Base-by-base conservation (phyloP, 2,888 invertebrate species). In the Scaptomyza reducta region DNA sequence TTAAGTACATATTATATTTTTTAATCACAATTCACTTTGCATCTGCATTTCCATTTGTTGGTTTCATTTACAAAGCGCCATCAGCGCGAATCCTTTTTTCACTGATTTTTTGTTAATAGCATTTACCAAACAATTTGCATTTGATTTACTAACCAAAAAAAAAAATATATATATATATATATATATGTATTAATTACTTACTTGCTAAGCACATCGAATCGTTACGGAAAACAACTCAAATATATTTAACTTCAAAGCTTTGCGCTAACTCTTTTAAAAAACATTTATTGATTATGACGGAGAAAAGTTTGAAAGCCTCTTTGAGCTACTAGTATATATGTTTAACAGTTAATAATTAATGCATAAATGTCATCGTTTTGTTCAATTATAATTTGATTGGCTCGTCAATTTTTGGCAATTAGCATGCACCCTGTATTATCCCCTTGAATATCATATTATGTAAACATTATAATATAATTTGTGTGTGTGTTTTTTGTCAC, bases 1-100 rank as follows among this genome's bases (percentile, higher is more conserved):
- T 62, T 57, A 62, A 63, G 60, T 73, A 61, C 70, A 38, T 14
- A 9, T 40, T 4, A 16, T 16, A 1, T 9, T 16, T 40, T 16
- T 82, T 89, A 84, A 90, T 90, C 90, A 91, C 90, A 91, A 90
- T 90, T 90, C 90, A 91, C 91, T 91, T 91, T 89, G 91, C 91
- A 90, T 91, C 83, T 90, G 83, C 89, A 70, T 38, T 74, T 40
- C 38, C 41, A 42, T 73, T 65, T 70, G 63, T 70, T 74, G 69
- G 33, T 74, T 40, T 76, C 72, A 80, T 71, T 65, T 67, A 70
- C 71, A 67, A 68, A 68, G 71, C 76, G 76, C 69, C 46, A 31
- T 47, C 27, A 18, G 70, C 60, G 45, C 66, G 44, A 50, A 42
- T 33, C 44, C 46, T 35, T 35, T 35, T 35, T 35, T 13, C 0